Conservation (phyloP, 2,888 invertebrate genomes). For the Auanema freiburgensis region DNA sequence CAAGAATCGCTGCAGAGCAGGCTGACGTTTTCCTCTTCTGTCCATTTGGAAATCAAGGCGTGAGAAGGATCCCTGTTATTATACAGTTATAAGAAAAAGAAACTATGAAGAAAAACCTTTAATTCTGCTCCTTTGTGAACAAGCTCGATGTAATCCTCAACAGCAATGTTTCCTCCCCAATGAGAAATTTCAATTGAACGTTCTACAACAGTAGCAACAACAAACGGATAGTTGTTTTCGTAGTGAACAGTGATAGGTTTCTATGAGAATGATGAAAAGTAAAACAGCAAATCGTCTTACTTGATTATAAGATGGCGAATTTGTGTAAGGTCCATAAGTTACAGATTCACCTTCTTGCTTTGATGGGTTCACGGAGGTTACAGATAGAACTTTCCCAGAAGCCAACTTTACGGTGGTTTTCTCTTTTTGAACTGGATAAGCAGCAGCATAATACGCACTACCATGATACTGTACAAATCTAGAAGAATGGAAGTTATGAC, state of each 20-base stretch:
- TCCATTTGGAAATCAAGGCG: conserved; percentile 96
- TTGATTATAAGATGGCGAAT: conserved; percentile 69
- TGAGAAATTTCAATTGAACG: conserved; percentile 92
- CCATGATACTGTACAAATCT: conserved; percentile 81
- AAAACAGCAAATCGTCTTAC: neutral
- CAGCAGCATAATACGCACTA: conserved; percentile 80
- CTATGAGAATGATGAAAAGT: conserved; percentile 33
- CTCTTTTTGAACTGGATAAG: conserved; percentile 80
- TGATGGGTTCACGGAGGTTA: conserved; percentile 73
- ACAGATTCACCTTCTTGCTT: conserved; percentile 80
- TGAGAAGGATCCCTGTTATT: conserved; percentile 73
- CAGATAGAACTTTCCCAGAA: conserved; percentile 36
- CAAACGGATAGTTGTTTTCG: conserved; percentile 92
- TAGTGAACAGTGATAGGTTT: conserved; percentile 82
- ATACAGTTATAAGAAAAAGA: neutral
- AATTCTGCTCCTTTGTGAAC: conserved; percentile 88
- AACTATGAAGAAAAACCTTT: conserved; percentile 68
- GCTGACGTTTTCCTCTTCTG: conserved; percentile 78
- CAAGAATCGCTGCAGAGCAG: conserved; percentile 88
- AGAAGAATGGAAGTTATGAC: conserved; percentile 9
- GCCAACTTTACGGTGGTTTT: conserved; percentile 79
- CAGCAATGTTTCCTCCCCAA: conserved; percentile 86
- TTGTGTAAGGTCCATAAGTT: conserved; percentile 84
- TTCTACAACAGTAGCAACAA: conserved; percentile 83
- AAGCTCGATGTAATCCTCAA: conserved; percentile 90